A percentile compares a stretch with the other conserved stretches of the same genome.
These are phyloP conservation scores for Argyresthia albistria DNA, from an alignment of 2,888 invertebrate genomes.

Conservation along the genomic window DNA sequence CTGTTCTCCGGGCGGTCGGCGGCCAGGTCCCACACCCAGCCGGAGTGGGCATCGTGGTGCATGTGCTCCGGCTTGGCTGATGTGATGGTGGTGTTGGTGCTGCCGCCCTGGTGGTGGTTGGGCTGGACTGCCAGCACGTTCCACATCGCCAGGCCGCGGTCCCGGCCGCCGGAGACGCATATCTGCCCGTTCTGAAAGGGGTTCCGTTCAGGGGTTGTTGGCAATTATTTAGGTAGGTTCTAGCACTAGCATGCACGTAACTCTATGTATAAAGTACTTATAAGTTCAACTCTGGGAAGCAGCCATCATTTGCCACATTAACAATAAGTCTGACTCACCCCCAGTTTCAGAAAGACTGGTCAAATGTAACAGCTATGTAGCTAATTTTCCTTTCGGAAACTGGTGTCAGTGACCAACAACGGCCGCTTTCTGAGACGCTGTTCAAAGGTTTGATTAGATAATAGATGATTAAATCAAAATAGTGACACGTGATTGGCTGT, in stretches of 20 bases:
- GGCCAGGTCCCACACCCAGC: constrained; percentile 77
- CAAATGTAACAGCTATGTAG: too few species aligned
- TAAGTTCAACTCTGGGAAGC: too few species aligned
- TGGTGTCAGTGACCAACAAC: too few species aligned
- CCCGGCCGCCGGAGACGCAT: constrained; percentile 73
- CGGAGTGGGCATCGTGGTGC: constrained; percentile 65
- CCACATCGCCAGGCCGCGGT: constrained; percentile 70
- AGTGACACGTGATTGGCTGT: too few species aligned
- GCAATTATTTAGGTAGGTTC: not conserved
- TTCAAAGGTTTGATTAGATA: too few species aligned
- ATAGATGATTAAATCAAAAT: too few species aligned
- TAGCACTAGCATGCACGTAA: not conserved
- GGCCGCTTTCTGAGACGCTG: too few species aligned
- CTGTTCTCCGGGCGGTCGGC: constrained; percentile 46
- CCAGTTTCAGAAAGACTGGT: too few species aligned
- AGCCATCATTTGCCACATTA: too few species aligned
- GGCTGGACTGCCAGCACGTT: constrained; percentile 43
- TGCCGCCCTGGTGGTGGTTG: constrained; percentile 27
- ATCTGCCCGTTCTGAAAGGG: constrained; percentile 51
- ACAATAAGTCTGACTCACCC: too few species aligned
- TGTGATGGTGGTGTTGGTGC: constrained; percentile 26
- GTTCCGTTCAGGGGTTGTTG: not conserved
- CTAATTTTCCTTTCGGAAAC: too few species aligned
- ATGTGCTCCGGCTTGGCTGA: constrained; percentile 40
- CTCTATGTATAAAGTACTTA: too few species aligned